A percentile compares a stretch with the other conserved stretches of the same genome.
These are phyloP conservation scores for Aphodius granarius DNA, from an alignment of 2,888 invertebrate species.

Conservation along the genomic window DNA sequence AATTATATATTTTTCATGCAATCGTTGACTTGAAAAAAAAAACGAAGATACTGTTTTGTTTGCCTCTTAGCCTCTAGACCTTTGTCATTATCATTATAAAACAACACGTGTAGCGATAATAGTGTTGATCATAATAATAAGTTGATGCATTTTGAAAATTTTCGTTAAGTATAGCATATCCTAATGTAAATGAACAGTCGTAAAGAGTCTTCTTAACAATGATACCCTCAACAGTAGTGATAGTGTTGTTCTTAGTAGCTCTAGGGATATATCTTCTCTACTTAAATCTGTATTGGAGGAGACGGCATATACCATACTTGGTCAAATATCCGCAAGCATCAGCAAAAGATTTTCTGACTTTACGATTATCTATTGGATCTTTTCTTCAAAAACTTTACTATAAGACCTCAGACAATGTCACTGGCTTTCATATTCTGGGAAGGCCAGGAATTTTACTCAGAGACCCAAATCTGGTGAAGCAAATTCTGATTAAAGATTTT, in stretches of 20 bases:
- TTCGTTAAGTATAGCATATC: no score
- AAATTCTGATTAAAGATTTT: slow-evolving; percentile 13
- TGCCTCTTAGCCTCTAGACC: no score
- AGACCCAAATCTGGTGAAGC: slow-evolving; percentile 4
- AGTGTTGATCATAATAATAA: no score
- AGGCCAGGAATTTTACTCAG: not conserved
- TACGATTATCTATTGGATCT: not conserved
- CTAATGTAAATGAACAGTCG: not conserved
- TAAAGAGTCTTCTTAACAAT: not conserved
- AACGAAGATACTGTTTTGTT: no score
- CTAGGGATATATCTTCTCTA: not conserved
- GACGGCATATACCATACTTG: not conserved
- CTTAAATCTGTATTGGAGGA: slow-evolving; percentile 1
- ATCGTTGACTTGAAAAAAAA: no score
- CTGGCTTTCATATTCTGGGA: slow-evolving; percentile 1
- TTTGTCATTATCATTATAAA: no score
- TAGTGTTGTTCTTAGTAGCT: not conserved
- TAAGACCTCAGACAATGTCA: not conserved
- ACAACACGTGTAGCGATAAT: no score
- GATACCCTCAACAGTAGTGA: not conserved
- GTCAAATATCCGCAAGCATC: not conserved
- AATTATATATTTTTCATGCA: no score
- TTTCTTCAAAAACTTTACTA: not conserved
- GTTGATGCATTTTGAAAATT: no score
- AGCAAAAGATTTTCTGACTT: not conserved